phyloP scores from a whole-genome alignment of 2,888 invertebrate genomes.

The Orthonychiurus folsomi region DNA sequence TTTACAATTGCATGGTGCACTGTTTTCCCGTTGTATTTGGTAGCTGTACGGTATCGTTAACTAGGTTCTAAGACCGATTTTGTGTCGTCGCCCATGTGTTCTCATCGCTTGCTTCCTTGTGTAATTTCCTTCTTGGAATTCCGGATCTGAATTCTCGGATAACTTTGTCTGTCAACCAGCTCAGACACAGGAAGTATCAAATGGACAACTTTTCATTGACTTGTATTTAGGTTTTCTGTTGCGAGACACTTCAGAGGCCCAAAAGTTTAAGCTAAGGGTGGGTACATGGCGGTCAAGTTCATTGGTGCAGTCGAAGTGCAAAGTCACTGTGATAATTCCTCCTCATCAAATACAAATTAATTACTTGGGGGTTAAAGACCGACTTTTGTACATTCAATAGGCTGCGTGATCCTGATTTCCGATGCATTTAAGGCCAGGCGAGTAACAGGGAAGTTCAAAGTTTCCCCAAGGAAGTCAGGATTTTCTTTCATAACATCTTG shows the following conservation, averaged over 20 bases:
- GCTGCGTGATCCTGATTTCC: neutral
- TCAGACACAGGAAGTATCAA: too few species aligned
- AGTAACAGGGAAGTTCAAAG: neutral
- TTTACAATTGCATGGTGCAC: too few species aligned
- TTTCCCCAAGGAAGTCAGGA: too few species aligned
- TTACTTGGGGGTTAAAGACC: neutral
- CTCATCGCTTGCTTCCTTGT: too few species aligned
- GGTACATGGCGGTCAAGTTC: conserved; percentile 1
- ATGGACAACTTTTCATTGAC: too few species aligned
- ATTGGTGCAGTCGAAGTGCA: neutral
- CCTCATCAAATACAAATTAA: neutral
- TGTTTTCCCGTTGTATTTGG: too few species aligned
- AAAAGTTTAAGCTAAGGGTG: neutral
- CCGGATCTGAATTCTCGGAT: neutral
- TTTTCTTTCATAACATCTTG: too few species aligned
- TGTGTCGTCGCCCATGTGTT: too few species aligned
- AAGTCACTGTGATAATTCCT: neutral
- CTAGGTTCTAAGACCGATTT: too few species aligned
- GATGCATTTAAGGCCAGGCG: neutral
- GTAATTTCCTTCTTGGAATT: conserved; percentile 1
- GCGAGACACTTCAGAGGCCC: too few species aligned
- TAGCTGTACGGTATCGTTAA: too few species aligned
- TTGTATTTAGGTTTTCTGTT: too few species aligned
- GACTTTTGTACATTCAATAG: neutral
- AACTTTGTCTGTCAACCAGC: neutral